A percentile compares a stretch with the other conserved stretches of the same genome.
phyloP scores from a whole-genome alignment of 1,140 invertebrate genomes.

The Patella vulgata region DNA sequence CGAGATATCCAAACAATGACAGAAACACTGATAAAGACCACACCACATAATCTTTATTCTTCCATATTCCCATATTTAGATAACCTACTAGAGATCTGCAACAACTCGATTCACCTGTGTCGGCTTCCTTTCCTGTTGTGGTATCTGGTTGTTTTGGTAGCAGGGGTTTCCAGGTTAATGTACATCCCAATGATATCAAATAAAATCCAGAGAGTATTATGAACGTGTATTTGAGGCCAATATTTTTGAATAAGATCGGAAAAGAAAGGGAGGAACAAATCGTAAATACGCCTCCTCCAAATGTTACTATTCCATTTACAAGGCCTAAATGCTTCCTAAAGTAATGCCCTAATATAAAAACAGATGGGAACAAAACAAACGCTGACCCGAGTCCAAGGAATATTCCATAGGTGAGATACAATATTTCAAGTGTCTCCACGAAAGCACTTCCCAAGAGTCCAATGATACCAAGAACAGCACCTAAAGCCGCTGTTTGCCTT shows the following conservation, averaged over 20 bases:
- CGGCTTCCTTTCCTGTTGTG: background rate
- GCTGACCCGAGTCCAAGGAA: slow-evolving; percentile 77
- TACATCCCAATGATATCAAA: too few relatives aligned
- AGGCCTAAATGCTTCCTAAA: slow-evolving; percentile 81
- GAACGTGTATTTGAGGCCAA: too few relatives aligned
- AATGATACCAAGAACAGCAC: slow-evolving; percentile 79
- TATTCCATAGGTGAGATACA: slow-evolving; percentile 89
- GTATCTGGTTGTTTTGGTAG: too few relatives aligned
- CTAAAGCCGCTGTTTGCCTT: slow-evolving; percentile 82
- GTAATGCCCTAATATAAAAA: slow-evolving; percentile 88
- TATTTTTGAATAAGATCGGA: slow-evolving; percentile 51
- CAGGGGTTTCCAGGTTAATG: too few relatives aligned
- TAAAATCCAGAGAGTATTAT: too few relatives aligned
- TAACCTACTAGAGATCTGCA: background rate
- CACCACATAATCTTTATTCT: slow-evolving; percentile 80
- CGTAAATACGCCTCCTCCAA: slow-evolving; percentile 88
- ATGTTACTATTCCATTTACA: slow-evolving; percentile 88
- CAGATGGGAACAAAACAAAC: slow-evolving; percentile 87
- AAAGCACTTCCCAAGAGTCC: slow-evolving; percentile 87
- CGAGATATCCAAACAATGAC: slow-evolving; percentile 89
- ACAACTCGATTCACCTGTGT: background rate
- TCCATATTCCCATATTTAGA: slow-evolving; percentile 72
- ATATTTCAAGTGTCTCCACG: slow-evolving; percentile 70
- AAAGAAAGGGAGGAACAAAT: slow-evolving; percentile 80
- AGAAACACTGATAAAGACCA: slow-evolving; percentile 85